Conservation (phyloP, 2,888 invertebrate genomes). For the Macrostomum cliftonense region DNA sequence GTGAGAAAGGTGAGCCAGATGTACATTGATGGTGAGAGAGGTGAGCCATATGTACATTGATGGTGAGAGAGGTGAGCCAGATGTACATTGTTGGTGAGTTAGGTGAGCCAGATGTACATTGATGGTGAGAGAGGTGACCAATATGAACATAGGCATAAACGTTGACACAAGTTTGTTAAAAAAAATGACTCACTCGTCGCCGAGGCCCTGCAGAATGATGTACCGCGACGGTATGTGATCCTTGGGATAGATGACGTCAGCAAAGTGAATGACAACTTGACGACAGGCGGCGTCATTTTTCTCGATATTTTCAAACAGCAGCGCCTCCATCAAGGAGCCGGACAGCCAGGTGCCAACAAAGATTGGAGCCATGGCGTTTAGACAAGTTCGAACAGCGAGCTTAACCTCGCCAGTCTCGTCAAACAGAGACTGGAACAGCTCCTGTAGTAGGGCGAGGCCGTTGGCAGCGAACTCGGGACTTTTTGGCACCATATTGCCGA, state of each 20-base stretch:
- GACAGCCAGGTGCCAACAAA: slow-evolving; percentile 36
- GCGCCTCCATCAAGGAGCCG: slow-evolving; percentile 43
- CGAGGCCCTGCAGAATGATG: slow-evolving; percentile 59
- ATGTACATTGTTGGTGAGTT: no score
- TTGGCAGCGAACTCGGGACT: slow-evolving; percentile 48
- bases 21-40: no score
- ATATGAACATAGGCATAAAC: no score
- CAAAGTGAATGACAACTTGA: slow-evolving; percentile 61
- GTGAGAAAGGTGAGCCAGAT: no score
- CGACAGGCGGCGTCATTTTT: slow-evolving; percentile 37
- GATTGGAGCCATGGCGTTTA: slow-evolving; percentile 51
- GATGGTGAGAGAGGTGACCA: no score
- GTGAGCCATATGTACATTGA: no score
- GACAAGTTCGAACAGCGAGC: slow-evolving; percentile 50
- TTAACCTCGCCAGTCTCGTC: slow-evolving; percentile 41
- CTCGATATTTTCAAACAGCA: slow-evolving; percentile 55
- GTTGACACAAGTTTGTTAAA: no score
- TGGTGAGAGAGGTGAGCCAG: no score
- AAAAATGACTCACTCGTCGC: slow-evolving; percentile 54
- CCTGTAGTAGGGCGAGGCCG: slow-evolving; percentile 45
- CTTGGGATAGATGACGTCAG: slow-evolving; percentile 59
- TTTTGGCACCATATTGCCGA: slow-evolving; percentile 47
- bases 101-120: no score
- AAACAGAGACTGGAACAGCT: slow-evolving; percentile 37
- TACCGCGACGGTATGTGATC: slow-evolving; percentile 64